Percentiles rank a stretch among this genome's conserved stretches.
phyloP scores from a whole-genome alignment of 2,113 vertebrate species.

The Monopterus albus region DNA sequence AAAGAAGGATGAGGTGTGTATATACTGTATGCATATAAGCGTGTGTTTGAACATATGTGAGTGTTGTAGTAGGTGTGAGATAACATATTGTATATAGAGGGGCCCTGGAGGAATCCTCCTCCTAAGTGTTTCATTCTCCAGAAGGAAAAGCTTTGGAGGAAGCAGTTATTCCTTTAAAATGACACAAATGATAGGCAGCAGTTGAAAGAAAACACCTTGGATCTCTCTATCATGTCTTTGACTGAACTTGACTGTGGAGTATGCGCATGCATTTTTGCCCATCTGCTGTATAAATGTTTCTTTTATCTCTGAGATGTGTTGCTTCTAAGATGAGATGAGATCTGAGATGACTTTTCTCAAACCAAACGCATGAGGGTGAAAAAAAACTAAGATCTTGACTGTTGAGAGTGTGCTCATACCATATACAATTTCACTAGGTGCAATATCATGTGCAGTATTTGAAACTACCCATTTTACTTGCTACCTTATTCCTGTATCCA shows the following conservation, averaged over 20 bases:
- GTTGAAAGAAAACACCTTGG: too few species aligned
- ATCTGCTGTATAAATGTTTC: conserved; percentile 46
- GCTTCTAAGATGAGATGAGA: conserved; percentile 46
- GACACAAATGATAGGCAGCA: conserved; percentile 48
- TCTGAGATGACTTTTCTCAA: conserved; percentile 37
- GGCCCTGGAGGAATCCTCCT: conserved; percentile 56
- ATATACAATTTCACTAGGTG: too few species aligned
- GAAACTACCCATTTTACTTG: too few species aligned
- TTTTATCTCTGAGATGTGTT: conserved; percentile 47
- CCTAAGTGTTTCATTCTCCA: conserved; percentile 42
- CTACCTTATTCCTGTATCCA: too few species aligned
- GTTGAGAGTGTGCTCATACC: conserved; percentile 13
- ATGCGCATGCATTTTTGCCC: conserved; percentile 16
- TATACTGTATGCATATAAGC: conserved; percentile 6
- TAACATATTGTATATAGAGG: conserved; percentile 32
- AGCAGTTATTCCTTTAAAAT: conserved; percentile 45
- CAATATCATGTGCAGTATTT: too few species aligned
- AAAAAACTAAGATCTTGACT: background rate
- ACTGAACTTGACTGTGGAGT: conserved; percentile 34
- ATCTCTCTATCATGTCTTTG: conserved; percentile 30
- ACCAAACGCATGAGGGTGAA: conserved; percentile 4
- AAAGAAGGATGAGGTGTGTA: conserved; percentile 37
- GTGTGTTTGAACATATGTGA: conserved; percentile 48
- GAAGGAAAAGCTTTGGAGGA: conserved; percentile 52
- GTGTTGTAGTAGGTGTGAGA: conserved; percentile 42